phyloP scores from a whole-genome alignment of 2,888 invertebrate species.

The Drosophila mercatorum region DNA sequence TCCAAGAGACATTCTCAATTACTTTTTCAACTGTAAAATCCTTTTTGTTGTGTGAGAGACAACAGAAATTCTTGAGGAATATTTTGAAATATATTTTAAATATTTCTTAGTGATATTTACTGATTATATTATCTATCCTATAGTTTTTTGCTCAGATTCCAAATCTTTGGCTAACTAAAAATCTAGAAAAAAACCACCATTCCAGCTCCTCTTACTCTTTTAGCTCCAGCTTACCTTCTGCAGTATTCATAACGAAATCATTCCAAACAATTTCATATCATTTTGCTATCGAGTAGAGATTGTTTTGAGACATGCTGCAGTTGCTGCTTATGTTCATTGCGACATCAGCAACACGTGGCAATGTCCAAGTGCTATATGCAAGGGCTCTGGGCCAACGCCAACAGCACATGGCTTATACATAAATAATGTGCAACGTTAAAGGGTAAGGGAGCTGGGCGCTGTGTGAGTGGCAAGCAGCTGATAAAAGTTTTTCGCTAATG shows the following conservation, averaged over 20 bases:
- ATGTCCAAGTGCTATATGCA: constrained; percentile 26
- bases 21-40: constrained; percentile 1
- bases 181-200: no score
- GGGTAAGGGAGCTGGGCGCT: not conserved
- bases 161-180: no score
- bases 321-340: not conserved
- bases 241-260: not conserved
- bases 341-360: constrained; percentile 49
- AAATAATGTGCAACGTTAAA: constrained; percentile 27
- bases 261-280: not conserved
- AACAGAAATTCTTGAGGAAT: not conserved
- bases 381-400: constrained; percentile 12
- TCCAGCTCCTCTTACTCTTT: not conserved
- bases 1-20: constrained; percentile 7
- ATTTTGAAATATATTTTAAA: no score
- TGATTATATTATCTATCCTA: no score
- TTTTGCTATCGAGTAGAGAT: constrained; percentile 1
- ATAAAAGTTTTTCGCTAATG: constrained; percentile 64
- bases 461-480: constrained; percentile 42
- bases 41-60: not conserved
- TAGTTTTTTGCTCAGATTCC: no score
- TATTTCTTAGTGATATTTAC: no score
- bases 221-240: not conserved
- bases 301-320: constrained; percentile 3
- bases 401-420: constrained; percentile 19